Conservation (phyloP, 2,888 invertebrate species). For the Rugalucina vietnamica region DNA sequence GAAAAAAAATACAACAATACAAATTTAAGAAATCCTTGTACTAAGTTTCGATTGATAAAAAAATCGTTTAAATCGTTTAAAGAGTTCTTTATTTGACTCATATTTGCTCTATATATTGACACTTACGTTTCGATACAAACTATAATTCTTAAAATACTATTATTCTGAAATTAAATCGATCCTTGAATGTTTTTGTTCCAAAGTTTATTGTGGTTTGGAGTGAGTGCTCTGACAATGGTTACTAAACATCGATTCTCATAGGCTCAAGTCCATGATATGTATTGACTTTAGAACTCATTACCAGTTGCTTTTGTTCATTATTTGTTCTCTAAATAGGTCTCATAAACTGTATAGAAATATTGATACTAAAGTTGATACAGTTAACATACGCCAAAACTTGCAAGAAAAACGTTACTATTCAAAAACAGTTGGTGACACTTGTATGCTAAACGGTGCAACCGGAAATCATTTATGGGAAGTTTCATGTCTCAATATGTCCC, state of each 20-base stretch:
- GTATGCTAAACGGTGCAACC: neutral
- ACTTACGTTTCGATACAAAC: neutral
- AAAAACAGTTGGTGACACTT: neutral
- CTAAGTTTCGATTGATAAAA: no score
- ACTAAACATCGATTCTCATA: neutral
- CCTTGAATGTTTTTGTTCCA: neutral
- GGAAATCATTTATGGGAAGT: neutral
- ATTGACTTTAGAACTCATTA: neutral
- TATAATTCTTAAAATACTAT: neutral
- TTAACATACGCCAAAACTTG: neutral
- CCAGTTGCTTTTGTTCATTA: neutral
- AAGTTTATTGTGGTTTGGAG: neutral
- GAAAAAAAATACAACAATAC: no score
- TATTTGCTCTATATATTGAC: neutral
- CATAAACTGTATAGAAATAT: neutral
- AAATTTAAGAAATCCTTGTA: no score
- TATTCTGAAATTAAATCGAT: neutral
- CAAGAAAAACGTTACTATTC: no score
- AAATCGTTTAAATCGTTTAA: no score
- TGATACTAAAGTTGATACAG: neutral
- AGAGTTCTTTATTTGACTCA: neutral
- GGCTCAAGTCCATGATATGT: neutral
- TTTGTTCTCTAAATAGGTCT: neutral
- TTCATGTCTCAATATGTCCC: neutral
- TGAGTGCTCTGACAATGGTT: neutral